These are phyloP conservation scores for Podilymbus podiceps DNA, from an alignment of 2,113 vertebrate species.

Conservation along the genomic window DNA sequence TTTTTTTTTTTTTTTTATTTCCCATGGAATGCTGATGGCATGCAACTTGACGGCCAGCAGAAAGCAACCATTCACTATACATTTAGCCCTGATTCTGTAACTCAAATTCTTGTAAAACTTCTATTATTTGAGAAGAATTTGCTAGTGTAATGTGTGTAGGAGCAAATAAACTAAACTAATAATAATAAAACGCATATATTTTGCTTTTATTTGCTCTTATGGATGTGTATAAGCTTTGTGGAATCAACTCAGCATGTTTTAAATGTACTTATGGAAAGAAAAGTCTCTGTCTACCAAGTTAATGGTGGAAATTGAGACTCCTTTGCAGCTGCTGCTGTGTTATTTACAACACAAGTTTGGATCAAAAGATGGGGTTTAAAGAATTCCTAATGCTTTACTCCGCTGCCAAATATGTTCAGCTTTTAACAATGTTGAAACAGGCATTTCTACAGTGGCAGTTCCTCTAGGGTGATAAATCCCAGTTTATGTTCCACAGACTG, in stretches of 20 bases:
- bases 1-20: no score
- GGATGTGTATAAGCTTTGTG: not conserved
- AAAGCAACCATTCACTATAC: not conserved
- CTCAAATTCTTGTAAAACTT: not conserved
- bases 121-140: not conserved
- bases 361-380: constrained; percentile 63
- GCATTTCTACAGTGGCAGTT: constrained; percentile 57
- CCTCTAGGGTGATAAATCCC: constrained; percentile 65
- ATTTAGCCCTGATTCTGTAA: not conserved
- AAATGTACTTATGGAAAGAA: not conserved
- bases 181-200: not conserved
- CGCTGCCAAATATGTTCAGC: constrained; percentile 51
- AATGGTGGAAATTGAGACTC: not conserved
- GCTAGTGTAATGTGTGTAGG: not conserved
- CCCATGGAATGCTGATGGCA: not conserved
- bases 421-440: constrained; percentile 62
- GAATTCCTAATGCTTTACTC: constrained; percentile 54
- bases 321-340: constrained; percentile 45
- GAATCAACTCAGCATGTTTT: not conserved
- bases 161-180: not conserved
- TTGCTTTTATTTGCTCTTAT: not conserved
- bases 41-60: not conserved
- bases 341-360: constrained; percentile 59
- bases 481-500: constrained; percentile 30
- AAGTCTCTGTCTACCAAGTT: not conserved